A percentile compares a stretch with the other conserved stretches of the same genome.
Evolutionary conservation across 2,113 vertebrate species (phyloP).

Genomic region (Taxidea taxus): DNA sequence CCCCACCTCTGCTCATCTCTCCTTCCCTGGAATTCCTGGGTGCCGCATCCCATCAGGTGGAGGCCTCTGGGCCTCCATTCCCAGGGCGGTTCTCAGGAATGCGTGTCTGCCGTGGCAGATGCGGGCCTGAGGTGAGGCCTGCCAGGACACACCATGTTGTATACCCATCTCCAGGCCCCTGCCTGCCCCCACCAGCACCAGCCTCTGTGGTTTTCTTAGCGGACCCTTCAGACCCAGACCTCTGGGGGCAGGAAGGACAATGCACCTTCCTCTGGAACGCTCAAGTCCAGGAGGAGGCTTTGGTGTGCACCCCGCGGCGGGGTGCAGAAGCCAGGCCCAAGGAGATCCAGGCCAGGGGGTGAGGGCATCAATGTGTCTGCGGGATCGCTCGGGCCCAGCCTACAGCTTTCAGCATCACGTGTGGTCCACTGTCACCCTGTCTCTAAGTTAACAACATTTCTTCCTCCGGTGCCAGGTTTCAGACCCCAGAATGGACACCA

Average conservation of each 20-base stretch:
- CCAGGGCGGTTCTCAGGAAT: neutral
- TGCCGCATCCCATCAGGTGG: neutral
- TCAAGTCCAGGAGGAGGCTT: neutral
- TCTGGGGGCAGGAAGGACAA: neutral
- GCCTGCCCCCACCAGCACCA: neutral
- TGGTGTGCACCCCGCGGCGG: fast-evolving
- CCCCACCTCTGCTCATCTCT: neutral
- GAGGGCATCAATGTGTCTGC: fast-evolving
- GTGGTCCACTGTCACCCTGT: neutral
- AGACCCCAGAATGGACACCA: neutral
- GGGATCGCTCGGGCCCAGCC: neutral
- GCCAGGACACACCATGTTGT: neutral
- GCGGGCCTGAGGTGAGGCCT: conserved; percentile 15
- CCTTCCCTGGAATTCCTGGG: neutral
- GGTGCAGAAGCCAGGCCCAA: neutral
- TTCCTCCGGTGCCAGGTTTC: neutral
- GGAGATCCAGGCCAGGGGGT: neutral
- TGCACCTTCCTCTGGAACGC: neutral
- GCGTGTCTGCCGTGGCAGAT: conserved; percentile 8
- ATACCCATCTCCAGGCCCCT: neutral
- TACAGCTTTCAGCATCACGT: neutral
- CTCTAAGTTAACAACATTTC: neutral
- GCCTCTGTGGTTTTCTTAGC: neutral
- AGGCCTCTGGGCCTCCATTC: neutral
- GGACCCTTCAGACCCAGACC: neutral